Conservation (phyloP, 2,797 vertebrate species). For the Danio kyathit region DNA sequence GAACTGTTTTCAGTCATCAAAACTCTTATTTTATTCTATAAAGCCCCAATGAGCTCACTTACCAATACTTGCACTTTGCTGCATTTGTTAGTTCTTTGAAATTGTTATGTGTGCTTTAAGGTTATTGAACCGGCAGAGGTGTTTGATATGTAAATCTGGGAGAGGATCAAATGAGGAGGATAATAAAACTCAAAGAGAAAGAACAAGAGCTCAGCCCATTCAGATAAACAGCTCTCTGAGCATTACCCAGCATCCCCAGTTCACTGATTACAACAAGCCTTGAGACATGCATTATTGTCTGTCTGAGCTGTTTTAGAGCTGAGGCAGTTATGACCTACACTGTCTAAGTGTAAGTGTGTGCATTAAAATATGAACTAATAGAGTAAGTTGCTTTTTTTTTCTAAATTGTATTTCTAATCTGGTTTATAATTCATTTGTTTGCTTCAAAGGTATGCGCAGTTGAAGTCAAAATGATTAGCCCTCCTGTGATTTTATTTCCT, state of each 20-base stretch:
- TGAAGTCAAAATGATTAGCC: too few relatives aligned
- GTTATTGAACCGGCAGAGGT: slow-evolving; percentile 62
- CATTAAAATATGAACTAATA: neutral
- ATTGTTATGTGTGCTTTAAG: slow-evolving; percentile 69
- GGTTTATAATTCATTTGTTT: neutral
- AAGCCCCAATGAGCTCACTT: slow-evolving; percentile 62
- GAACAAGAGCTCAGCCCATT: slow-evolving; percentile 56
- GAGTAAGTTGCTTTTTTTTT: too few relatives aligned
- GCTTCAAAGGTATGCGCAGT: neutral
- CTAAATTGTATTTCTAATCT: neutral
- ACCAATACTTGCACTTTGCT: slow-evolving; percentile 71
- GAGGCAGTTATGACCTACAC: neutral
- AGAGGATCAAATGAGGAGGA: slow-evolving; percentile 62
- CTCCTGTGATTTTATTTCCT: too few relatives aligned
- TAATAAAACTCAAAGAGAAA: slow-evolving; percentile 58
- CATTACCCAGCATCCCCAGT: slow-evolving; percentile 50
- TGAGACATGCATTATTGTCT: neutral
- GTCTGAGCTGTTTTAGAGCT: slow-evolving; percentile 3
- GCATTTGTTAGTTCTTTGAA: slow-evolving; percentile 71
- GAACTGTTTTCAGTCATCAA: slow-evolving; percentile 61
- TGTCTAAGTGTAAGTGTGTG: neutral
- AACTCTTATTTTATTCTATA: slow-evolving; percentile 60
- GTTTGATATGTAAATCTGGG: slow-evolving; percentile 69
- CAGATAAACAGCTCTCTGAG: slow-evolving; percentile 62
- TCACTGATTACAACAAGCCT: slow-evolving; percentile 13